Percentiles rank a stretch among this genome's conserved stretches.
Conservation (phyloP, 2,113 vertebrate species). For the Poecile atricapillus region DNA sequence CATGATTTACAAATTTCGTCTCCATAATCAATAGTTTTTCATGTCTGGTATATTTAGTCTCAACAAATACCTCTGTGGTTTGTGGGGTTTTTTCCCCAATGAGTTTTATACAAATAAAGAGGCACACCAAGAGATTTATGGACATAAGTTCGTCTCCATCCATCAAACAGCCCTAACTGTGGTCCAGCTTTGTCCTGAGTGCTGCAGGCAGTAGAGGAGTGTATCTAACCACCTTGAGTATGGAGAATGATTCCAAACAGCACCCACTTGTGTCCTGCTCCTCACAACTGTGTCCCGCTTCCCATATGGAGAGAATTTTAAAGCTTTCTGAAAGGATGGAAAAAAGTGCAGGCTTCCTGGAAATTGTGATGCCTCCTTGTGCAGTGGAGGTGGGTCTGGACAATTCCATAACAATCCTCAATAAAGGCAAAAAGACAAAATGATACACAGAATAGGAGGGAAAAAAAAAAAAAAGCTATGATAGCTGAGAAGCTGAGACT, state of each 20-base stretch:
- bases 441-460: not conserved
- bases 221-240: not conserved
- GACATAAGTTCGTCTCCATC: rapidly evolving
- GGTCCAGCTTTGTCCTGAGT: not conserved
- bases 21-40: not conserved
- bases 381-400: not conserved
- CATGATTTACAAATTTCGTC: not conserved
- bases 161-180: not conserved
- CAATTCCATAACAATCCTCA: not conserved
- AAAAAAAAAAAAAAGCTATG: not conserved
- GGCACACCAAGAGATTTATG: not conserved
- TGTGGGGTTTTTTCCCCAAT: rapidly evolving
- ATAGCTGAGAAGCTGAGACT: not conserved
- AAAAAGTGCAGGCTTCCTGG: not conserved
- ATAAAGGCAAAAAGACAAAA: not conserved
- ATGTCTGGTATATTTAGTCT: not conserved
- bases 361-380: not conserved
- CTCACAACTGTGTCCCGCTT: rapidly evolving
- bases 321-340: not conserved
- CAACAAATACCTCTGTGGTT: not conserved
- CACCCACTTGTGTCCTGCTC: not conserved
- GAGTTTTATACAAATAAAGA: not conserved
- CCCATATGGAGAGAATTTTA: not conserved
- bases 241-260: not conserved
- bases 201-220: not conserved